Percentiles rank a stretch among this genome's conserved stretches.
These are phyloP conservation scores for Apodemia duryi DNA, from an alignment of 2,888 invertebrate species.

Conservation along the genomic window DNA sequence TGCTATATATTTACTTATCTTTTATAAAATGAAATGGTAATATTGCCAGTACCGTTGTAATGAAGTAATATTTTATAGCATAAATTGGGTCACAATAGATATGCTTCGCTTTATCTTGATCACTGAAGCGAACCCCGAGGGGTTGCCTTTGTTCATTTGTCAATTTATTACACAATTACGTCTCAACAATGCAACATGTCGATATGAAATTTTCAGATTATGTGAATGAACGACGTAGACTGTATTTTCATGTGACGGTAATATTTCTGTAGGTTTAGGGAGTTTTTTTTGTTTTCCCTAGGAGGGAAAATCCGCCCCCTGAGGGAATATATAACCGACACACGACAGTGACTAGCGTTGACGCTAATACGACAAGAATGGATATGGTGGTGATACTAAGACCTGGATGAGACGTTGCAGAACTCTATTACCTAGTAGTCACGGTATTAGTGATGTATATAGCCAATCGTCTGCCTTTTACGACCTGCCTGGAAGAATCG, in stretches of 20 bases:
- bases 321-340: too few relatives aligned
- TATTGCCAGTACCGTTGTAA: not conserved
- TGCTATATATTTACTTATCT: too few relatives aligned
- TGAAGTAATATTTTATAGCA: not conserved
- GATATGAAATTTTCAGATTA: not conserved
- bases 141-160: constrained; percentile 8
- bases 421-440: too few relatives aligned
- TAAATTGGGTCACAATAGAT: constrained; percentile 10
- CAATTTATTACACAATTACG: constrained; percentile 14
- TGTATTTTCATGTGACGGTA: not conserved
- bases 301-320: too few relatives aligned
- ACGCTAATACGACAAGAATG: too few relatives aligned
- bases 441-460: too few relatives aligned
- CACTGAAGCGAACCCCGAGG: constrained; percentile 11
- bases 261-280: not conserved
- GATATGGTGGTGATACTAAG: too few relatives aligned
- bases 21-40: not conserved
- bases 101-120: constrained; percentile 13
- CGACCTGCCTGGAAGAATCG: too few relatives aligned
- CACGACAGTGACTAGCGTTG: too few relatives aligned
- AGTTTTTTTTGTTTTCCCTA: too few relatives aligned
- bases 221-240: not conserved
- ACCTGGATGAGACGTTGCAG: too few relatives aligned
- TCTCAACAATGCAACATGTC: constrained; percentile 7
- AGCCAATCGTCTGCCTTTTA: too few relatives aligned